Percentiles rank a stretch among this genome's conserved stretches.
Conservation (phyloP, 64 coral and sea anemone genomes). For the Pachyseris speciosa region DNA sequence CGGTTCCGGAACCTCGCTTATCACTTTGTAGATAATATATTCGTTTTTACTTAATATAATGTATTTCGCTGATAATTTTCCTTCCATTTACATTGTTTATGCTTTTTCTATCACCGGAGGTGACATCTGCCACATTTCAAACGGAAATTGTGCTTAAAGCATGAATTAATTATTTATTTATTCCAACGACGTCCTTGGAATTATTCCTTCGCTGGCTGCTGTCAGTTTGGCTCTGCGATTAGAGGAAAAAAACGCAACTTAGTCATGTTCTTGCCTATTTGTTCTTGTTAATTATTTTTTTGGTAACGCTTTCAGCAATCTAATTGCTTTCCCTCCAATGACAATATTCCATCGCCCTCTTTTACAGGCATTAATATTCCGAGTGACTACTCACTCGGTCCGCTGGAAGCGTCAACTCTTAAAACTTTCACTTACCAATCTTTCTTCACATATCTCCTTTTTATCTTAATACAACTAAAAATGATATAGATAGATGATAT, state of each 20-base stretch:
- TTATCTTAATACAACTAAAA: no score
- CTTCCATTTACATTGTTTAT: not conserved
- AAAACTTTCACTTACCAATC: no score
- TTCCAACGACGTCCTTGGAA: not conserved
- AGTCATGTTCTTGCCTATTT: not conserved
- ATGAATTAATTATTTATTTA: not conserved
- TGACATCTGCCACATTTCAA: not conserved
- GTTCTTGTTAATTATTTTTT: not conserved
- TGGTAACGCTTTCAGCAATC: no score
- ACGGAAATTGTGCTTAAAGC: not conserved
- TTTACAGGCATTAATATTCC: no score
- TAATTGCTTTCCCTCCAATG: no score
- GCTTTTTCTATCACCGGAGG: not conserved
- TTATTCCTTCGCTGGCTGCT: not conserved
- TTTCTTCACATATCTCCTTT: no score
- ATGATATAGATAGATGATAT: no score
- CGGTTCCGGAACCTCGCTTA: not conserved
- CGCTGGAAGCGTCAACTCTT: no score
- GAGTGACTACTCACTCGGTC: no score
- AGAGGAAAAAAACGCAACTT: not conserved
- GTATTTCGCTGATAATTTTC: not conserved
- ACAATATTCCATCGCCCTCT: no score
- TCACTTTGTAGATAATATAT: not conserved
- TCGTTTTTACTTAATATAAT: slow-evolving; percentile 16
- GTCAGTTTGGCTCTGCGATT: slow-evolving; percentile 15